Evolutionary conservation across 2,113 vertebrate species (phyloP).

Genomic region (Gallinago paraguaiae): DNA sequence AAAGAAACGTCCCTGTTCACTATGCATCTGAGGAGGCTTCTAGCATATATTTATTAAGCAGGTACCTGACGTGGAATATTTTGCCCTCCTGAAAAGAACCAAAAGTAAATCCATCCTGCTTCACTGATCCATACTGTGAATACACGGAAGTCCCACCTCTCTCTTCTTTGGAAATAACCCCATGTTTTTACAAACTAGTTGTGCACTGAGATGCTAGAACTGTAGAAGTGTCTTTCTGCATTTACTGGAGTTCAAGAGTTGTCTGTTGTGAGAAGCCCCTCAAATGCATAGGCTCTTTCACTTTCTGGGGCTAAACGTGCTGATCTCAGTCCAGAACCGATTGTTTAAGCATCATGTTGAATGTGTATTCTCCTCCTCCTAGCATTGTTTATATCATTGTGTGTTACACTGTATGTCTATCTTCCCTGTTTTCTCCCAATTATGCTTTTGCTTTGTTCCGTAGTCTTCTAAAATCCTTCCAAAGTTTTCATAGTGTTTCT

Average conservation of each 20-base stretch:
- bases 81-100: background rate
- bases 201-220: background rate
- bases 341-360: background rate
- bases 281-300: conserved; percentile 35
- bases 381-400: background rate
- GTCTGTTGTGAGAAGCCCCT: conserved; percentile 1
- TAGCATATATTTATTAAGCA: background rate
- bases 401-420: background rate
- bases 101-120: background rate
- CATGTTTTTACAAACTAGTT: background rate
- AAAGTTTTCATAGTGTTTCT: background rate
- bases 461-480: background rate
- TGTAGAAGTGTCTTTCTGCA: background rate
- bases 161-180: background rate
- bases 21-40: conserved; percentile 59
- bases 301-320: background rate
- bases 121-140: background rate
- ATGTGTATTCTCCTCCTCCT: background rate
- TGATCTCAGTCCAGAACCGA: conserved; percentile 7
- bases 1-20: conserved; percentile 7
- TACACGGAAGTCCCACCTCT: background rate
- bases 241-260: background rate
- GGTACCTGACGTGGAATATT: background rate
- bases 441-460: background rate
- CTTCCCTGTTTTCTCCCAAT: background rate